Evolutionary conservation across 2,113 vertebrate genomes (phyloP).

Genomic region (Myanophis thanlyinensis): DNA sequence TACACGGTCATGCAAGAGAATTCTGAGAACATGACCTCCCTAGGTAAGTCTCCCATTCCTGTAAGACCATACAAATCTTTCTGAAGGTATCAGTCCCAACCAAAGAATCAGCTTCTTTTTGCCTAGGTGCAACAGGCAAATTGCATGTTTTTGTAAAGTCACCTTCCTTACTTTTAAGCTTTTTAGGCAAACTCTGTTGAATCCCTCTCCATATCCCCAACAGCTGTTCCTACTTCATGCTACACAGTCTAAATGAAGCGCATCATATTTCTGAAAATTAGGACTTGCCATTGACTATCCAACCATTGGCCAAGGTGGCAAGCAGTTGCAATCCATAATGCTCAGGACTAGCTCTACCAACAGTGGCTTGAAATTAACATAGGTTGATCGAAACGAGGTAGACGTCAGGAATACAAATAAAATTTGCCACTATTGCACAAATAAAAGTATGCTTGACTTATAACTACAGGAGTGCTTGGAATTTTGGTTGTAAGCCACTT

Average conservation of each 20-base stretch:
- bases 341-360: not conserved
- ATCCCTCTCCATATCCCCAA: not conserved
- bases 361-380: not conserved
- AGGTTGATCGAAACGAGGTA: not conserved
- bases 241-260: not conserved
- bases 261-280: not conserved
- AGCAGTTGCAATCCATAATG: not conserved
- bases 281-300: not conserved
- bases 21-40: not conserved
- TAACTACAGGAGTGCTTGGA: not conserved
- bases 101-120: not conserved
- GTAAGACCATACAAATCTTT: not conserved
- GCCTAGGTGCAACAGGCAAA: not conserved
- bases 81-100: not conserved
- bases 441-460: not conserved
- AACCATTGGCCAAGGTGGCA: not conserved
- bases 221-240: not conserved
- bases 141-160: not conserved
- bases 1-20: constrained; percentile 7
- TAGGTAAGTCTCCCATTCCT: not conserved
- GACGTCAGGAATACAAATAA: not conserved
- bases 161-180: not conserved
- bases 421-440: too few species aligned
- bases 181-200: not conserved
- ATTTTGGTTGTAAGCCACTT: not conserved